Evolutionary conservation across 2,113 vertebrate genomes (phyloP).

Genomic region (Microtus ochrogaster): DNA sequence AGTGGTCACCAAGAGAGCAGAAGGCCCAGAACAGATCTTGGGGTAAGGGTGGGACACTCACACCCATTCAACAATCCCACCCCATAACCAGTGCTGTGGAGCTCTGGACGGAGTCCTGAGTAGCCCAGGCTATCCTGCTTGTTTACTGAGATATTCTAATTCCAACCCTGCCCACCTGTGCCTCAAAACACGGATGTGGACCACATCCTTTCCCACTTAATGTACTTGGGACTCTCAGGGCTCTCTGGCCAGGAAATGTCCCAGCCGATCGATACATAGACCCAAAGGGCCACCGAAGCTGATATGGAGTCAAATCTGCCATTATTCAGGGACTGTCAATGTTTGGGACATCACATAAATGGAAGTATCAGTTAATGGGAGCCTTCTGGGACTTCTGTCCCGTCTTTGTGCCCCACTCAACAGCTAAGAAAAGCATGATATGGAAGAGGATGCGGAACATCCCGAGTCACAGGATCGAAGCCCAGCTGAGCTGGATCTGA

Average conservation of each 20-base stretch:
- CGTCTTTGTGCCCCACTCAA: not conserved
- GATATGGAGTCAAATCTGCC: not conserved
- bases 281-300: not conserved
- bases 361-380: not conserved
- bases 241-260: not conserved
- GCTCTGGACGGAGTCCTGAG: rapidly evolving
- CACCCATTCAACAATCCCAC: not conserved
- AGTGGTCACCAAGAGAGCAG: not conserved
- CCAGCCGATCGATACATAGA: too few relatives aligned
- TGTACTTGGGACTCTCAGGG: not conserved
- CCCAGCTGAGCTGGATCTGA: not conserved
- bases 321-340: not conserved
- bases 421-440: not conserved
- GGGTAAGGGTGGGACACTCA: not conserved
- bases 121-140: not conserved
- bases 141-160: not conserved
- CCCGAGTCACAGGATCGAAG: not conserved
- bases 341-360: not conserved
- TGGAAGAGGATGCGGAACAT: slow-evolving; percentile 34
- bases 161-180: too few relatives aligned
- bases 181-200: too few relatives aligned
- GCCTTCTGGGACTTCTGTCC: not conserved
- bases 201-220: not conserved
- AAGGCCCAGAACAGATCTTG: not conserved
- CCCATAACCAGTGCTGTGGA: not conserved